Evolutionary conservation across 2,888 invertebrate species (phyloP), one percentile per base, ranked within the genome.

Genomic region (Tetragonula carbonaria): DNA sequence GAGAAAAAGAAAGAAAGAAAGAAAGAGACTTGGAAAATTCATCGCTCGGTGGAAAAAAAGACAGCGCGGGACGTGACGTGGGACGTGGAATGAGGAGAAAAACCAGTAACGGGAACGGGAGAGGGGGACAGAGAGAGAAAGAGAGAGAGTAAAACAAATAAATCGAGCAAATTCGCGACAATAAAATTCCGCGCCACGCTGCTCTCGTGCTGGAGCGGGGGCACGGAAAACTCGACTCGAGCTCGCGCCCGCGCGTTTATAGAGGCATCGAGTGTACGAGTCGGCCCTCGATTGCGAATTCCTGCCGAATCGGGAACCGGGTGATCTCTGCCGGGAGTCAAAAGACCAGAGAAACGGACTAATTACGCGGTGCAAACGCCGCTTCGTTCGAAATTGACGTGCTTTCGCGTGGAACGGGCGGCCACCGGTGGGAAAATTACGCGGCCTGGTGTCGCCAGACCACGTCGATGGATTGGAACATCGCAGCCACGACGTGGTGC

Each of bases 91-190:
- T 11, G 28, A 18, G 18, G 13, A 21, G 11, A 33, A 55, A 70
- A 70, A 33, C 13, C 21, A 33, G 51, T 4, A 14, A 16, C 16
- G 14, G 2, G 6, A 28, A 28, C 28, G 28, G 28, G 28, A 28
- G 28, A 6, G 28, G 28, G 14, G 2, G 2, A n/a, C 28, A 38
- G n/a, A n/a, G 21, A 1, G 8, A 18, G 23, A 8, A 50, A 23
- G 5, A 13, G 28, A 4, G 18, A 23, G 18, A 4, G 33, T 8
- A 18, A n/a, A 13, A n/a, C 51, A 65, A 65, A 73, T 62, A 62
- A 74, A 74, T 11, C 53, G 18, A 38, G 23, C 38, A 74, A 55
- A 74, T 74, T 74, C 74, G n/a, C 38, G n/a, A 23, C 65, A 65
- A 74, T 65, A 65, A 74, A 65, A 65, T 66, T 74, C 53, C 33